Conservation (phyloP, 2,888 invertebrate species). For the Prenolepis imparis region DNA sequence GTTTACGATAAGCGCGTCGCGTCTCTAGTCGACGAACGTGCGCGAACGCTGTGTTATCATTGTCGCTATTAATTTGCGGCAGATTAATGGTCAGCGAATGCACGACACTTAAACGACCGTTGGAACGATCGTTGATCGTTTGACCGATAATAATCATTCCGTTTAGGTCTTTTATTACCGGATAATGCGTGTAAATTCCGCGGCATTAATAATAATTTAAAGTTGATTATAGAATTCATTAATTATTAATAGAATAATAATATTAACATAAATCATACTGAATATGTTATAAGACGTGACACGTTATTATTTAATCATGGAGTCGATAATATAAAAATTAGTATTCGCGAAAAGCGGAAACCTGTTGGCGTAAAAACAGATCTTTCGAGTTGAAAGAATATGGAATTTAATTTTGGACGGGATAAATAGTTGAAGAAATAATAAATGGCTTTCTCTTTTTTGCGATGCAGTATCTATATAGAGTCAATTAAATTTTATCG, state of each 20-base stretch:
- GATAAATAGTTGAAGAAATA: slow-evolving; percentile 6
- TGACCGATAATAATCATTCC: neutral
- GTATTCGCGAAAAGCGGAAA: neutral
- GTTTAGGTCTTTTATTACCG: neutral
- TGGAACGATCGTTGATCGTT: neutral
- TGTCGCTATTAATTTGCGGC: slow-evolving; percentile 43
- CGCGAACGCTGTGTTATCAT: slow-evolving; percentile 31
- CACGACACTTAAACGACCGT: slow-evolving; percentile 23
- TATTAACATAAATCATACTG: neutral
- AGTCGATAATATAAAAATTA: neutral
- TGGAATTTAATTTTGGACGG: neutral
- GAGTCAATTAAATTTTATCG: slow-evolving; percentile 9
- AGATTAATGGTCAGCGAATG: slow-evolving; percentile 27
- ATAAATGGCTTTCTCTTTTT: neutral
- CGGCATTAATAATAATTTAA: neutral
- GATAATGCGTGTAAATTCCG: neutral
- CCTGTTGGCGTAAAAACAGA: neutral
- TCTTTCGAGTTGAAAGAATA: neutral
- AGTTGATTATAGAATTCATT: neutral
- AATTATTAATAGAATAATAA: neutral
- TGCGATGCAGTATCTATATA: neutral
- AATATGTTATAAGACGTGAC: neutral
- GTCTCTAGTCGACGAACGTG: neutral
- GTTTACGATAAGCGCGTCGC: slow-evolving; percentile 28
- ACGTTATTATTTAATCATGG: neutral